Conservation (phyloP, 2,797 vertebrate genomes). For the Sebastes elongatus region DNA sequence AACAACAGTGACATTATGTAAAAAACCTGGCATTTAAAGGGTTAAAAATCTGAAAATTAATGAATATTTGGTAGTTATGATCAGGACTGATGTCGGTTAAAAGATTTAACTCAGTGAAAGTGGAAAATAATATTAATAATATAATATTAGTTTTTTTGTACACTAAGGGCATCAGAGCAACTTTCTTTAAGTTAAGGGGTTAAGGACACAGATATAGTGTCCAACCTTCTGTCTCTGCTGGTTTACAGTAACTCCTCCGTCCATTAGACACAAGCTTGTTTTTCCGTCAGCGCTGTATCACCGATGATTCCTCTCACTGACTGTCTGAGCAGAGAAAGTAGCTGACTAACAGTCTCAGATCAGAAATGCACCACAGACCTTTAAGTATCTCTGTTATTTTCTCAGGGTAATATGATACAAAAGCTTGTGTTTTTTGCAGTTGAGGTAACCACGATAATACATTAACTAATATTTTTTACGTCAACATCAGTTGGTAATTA, state of each 20-base stretch:
- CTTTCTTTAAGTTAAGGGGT: background rate
- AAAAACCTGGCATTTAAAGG: background rate
- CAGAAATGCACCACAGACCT: background rate
- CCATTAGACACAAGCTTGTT: background rate
- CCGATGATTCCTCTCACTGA: background rate
- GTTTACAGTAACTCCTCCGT: background rate
- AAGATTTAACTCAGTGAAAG: background rate
- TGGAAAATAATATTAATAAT: background rate
- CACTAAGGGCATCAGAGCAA: background rate
- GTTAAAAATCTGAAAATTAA: background rate
- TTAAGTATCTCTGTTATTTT: background rate
- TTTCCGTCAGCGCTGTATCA: background rate
- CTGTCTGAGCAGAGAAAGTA: background rate
- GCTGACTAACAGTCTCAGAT: background rate
- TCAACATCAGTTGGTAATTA: background rate
- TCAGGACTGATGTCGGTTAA: background rate
- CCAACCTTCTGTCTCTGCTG: background rate
- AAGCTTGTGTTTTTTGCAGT: background rate
- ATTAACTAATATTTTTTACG: background rate
- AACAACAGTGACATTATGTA: background rate
- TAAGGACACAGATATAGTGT: background rate
- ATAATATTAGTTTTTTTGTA: background rate
- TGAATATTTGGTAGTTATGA: background rate
- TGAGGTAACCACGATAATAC: background rate
- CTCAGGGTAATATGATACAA: background rate